A percentile compares a stretch with the other conserved stretches of the same genome.
Conservation (phyloP, 1,140 invertebrate genomes). For the Pseudomyrmex cubaensis region DNA sequence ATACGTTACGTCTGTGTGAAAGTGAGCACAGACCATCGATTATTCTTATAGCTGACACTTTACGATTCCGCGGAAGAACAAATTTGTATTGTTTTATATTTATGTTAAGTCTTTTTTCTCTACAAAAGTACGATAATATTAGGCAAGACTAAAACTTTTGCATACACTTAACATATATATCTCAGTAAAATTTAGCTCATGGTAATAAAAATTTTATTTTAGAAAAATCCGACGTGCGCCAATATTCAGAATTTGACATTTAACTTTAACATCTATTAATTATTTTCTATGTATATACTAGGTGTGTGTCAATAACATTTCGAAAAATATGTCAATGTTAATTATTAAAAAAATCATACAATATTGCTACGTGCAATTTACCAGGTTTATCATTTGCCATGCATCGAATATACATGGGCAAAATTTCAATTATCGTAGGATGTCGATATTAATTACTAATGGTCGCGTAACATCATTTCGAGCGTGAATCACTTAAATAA, state of each 20-base stretch:
- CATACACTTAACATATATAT: too few species aligned
- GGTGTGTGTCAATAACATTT: too few species aligned
- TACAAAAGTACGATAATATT: background rate
- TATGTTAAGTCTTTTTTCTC: background rate
- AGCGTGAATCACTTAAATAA: background rate
- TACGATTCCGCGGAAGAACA: background rate
- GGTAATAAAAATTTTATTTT: too few species aligned
- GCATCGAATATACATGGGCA: background rate
- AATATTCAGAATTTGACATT: too few species aligned
- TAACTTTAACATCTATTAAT: too few species aligned
- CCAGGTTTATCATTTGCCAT: background rate
- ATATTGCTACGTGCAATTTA: background rate
- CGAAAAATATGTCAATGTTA: background rate
- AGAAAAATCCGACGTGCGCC: too few species aligned
- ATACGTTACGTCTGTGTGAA: background rate
- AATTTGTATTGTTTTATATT: background rate
- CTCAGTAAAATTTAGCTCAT: too few species aligned
- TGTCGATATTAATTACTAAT: background rate
- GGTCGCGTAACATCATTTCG: background rate
- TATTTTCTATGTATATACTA: too few species aligned
- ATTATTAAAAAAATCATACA: conserved; percentile 10
- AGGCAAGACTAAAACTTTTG: too few species aligned
- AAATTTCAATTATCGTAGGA: conserved; percentile 11
- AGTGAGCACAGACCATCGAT: background rate
- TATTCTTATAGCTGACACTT: background rate